A percentile compares a stretch with the other conserved stretches of the same genome.
These are phyloP conservation scores for Cisticola juncidis DNA, from an alignment of 2,113 vertebrate species.

Conservation along the genomic window DNA sequence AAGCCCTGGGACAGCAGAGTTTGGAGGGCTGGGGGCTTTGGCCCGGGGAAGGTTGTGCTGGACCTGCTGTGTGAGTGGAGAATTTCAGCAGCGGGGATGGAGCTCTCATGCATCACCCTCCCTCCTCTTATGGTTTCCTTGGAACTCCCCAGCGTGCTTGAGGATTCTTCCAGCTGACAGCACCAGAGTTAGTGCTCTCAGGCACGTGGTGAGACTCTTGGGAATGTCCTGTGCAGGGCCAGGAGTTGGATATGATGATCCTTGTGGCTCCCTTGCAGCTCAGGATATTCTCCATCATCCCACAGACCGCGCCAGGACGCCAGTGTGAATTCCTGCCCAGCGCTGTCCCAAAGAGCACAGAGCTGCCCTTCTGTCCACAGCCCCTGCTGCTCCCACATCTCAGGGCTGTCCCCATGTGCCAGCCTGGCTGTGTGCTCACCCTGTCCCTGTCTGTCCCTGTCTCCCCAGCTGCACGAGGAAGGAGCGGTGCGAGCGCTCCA, in stretches of 20 bases:
- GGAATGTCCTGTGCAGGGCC: neutral
- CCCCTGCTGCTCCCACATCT: fast-evolving
- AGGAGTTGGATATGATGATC: neutral
- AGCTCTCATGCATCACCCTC: neutral
- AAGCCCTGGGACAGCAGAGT: neutral
- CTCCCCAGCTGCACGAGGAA: slow-evolving; percentile 91
- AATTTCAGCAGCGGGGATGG: neutral
- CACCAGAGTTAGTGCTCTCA: neutral
- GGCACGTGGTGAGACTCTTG: fast-evolving
- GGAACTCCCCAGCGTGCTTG: neutral
- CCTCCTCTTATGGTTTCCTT: neutral
- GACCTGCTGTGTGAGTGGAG: neutral
- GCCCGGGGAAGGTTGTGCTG: neutral
- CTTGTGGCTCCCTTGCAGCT: neutral
- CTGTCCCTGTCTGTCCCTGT: neutral
- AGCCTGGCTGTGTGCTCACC: neutral
- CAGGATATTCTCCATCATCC: neutral
- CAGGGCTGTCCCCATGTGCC: neutral
- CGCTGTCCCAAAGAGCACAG: neutral
- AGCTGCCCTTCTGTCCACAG: neutral
- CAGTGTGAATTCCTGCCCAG: fast-evolving
- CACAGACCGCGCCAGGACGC: fast-evolving
- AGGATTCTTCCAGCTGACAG: fast-evolving
- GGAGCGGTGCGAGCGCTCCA: slow-evolving; percentile 91
- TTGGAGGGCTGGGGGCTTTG: neutral